A percentile compares a stretch with the other conserved stretches of the same genome.
phyloP scores from a whole-genome alignment of 2,113 vertebrate genomes.

The Calidris pygmaea region DNA sequence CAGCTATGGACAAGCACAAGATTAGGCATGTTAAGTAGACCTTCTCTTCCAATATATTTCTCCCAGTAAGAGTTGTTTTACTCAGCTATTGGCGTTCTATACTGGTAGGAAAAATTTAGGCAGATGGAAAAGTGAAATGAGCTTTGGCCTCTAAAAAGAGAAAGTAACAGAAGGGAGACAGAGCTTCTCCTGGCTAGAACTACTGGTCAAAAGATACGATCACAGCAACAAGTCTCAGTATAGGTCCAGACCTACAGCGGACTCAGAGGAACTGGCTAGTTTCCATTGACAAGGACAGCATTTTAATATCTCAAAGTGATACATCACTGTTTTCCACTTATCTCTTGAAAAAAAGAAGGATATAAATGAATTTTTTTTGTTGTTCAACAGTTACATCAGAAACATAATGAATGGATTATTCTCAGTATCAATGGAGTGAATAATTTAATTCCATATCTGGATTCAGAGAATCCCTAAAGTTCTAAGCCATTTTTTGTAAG shows the following conservation, averaged over 20 bases:
- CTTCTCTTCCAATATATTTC: background rate
- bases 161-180: background rate
- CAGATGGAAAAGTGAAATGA: background rate
- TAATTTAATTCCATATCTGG: background rate
- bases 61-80: background rate
- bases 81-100: background rate
- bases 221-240: background rate
- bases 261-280: background rate
- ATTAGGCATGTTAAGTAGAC: background rate
- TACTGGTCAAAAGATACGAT: background rate
- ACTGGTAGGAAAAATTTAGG: background rate
- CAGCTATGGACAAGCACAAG: background rate
- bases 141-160: background rate
- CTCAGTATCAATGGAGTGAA: background rate
- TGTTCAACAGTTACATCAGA: background rate
- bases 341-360: background rate
- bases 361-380: background rate
- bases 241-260: background rate
- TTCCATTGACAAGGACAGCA: background rate
- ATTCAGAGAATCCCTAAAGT: background rate
- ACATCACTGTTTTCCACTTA: background rate
- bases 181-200: background rate
- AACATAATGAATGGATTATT: background rate
- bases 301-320: background rate
- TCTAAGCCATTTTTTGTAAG: background rate